Conservation (phyloP, 2,113 vertebrate species). For the Phalacrocorax pelagicus region DNA sequence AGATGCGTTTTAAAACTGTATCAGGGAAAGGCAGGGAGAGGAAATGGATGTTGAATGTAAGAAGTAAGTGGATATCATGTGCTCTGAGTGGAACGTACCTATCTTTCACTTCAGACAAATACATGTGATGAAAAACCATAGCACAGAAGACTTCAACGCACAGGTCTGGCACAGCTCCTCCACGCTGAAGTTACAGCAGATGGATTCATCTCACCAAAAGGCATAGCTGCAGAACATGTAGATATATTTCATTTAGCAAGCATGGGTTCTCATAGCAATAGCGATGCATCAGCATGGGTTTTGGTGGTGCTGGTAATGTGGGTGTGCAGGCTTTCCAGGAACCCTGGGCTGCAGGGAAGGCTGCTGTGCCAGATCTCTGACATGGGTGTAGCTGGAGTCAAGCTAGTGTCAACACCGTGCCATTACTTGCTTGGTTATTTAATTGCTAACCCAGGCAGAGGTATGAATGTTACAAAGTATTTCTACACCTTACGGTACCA, state of each 20-base stretch:
- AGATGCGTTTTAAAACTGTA: not conserved
- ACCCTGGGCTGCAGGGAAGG: not conserved
- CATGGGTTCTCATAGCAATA: not conserved
- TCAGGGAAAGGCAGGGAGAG: not conserved
- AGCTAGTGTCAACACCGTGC: not conserved
- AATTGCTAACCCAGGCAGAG: not conserved
- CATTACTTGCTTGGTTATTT: not conserved
- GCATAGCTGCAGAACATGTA: not conserved
- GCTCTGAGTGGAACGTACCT: not conserved
- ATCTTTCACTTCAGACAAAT: not conserved
- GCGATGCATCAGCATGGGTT: not conserved
- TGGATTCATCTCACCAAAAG: not conserved
- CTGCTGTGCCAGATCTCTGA: not conserved
- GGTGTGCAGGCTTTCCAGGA: not conserved
- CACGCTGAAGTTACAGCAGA: not conserved
- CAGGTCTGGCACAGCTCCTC: not conserved
- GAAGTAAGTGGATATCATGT: not conserved
- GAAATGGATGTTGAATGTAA: not conserved
- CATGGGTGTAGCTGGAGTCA: not conserved
- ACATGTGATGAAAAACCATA: rapidly evolving
- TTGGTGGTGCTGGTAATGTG: not conserved
- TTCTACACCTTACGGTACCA: not conserved
- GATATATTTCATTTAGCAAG: not conserved
- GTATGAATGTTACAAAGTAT: not conserved
- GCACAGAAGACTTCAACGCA: rapidly evolving